Percentiles rank a stretch among this genome's conserved stretches.
These are phyloP conservation scores for Hoplodrina blanda DNA, from an alignment of 2,888 invertebrate species.

Conservation along the genomic window DNA sequence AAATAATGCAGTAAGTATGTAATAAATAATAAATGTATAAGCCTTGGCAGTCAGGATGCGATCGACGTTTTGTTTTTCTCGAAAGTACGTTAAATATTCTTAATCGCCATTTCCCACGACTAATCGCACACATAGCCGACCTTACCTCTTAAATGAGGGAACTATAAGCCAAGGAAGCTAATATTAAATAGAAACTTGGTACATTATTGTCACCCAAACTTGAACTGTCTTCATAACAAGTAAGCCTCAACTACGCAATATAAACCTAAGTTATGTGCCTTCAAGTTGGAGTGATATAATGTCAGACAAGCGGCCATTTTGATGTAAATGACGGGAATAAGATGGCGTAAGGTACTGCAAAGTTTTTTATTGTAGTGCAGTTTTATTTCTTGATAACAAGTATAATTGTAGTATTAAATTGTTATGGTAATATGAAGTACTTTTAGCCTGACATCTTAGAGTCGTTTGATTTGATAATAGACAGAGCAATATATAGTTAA, in stretches of 20 bases:
- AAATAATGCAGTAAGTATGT: too few relatives aligned
- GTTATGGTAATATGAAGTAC: neutral
- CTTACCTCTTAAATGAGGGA: conserved; percentile 27
- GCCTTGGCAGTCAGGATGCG: neutral
- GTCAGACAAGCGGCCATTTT: conserved; percentile 49
- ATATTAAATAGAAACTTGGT: conserved; percentile 63
- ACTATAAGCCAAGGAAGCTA: conserved; percentile 34
- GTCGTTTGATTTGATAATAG: neutral
- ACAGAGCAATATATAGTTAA: too few relatives aligned
- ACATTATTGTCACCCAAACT: conserved; percentile 62
- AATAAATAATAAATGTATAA: too few relatives aligned
- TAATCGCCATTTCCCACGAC: neutral
- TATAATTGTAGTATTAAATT: neutral
- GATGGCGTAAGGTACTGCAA: conserved; percentile 17
- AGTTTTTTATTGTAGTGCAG: conserved; percentile 24
- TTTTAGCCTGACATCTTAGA: too few relatives aligned
- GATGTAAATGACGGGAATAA: conserved; percentile 32
- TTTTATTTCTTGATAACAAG: conserved; percentile 12
- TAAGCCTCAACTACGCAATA: conserved; percentile 41
- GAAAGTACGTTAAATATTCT: too few relatives aligned
- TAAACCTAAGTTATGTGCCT: conserved; percentile 54
- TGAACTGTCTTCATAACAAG: conserved; percentile 55
- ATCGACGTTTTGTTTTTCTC: neutral
- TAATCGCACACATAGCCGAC: conserved; percentile 8
- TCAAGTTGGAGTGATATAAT: conserved; percentile 45